A percentile compares a stretch with the other conserved stretches of the same genome.
Evolutionary conservation across 1,140 invertebrate species (phyloP).

Genomic region (Gerris buenoi): DNA sequence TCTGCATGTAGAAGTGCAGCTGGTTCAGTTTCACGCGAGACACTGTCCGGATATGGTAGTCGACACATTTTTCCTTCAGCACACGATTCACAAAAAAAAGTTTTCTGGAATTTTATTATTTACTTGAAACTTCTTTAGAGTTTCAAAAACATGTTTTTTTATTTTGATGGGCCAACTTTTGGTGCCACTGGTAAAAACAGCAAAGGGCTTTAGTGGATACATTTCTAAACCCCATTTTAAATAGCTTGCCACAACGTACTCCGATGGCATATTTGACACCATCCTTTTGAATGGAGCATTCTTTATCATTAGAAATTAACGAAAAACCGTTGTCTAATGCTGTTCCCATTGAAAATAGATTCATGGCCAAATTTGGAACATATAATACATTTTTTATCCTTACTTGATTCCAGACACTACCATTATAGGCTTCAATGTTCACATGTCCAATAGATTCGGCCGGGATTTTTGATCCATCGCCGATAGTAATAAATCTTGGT

Average conservation of each 20-base stretch:
- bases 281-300: background rate
- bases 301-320: background rate
- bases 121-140: background rate
- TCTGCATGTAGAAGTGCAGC: slow-evolving; percentile 15
- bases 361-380: background rate
- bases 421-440: background rate
- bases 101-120: background rate
- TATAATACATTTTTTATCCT: background rate
- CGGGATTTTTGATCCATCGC: background rate
- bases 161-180: background rate
- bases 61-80: background rate
- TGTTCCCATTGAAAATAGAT: background rate
- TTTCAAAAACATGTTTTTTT: background rate
- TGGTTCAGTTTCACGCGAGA: background rate
- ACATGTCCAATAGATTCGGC: background rate
- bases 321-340: background rate
- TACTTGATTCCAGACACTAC: background rate
- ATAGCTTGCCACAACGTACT: background rate
- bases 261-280: background rate
- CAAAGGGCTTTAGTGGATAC: background rate
- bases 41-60: background rate
- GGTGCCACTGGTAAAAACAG: background rate
- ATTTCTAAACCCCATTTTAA: background rate
- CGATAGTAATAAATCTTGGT: background rate
- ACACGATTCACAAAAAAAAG: background rate